Evolutionary conservation across 2,113 vertebrate species (phyloP).

Genomic region (Falco punctatus): DNA sequence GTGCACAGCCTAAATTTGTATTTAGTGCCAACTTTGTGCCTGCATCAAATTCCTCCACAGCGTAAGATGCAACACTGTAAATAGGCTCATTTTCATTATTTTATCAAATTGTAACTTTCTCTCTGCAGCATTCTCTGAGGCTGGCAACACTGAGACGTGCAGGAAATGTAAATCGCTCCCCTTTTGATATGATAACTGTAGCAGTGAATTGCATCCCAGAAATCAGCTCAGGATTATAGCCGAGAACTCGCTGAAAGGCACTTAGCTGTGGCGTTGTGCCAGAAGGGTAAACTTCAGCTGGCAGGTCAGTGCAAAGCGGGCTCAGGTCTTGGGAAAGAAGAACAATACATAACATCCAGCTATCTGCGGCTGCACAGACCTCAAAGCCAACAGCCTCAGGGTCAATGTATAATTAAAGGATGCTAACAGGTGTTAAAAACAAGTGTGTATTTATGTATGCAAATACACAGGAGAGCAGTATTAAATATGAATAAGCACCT

Average conservation of each 20-base stretch:
- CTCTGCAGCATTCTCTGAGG: constrained; percentile 42
- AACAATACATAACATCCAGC: not conserved
- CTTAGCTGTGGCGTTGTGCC: not conserved
- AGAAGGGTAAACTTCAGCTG: constrained; percentile 47
- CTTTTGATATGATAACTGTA: constrained; percentile 62
- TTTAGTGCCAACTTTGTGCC: constrained; percentile 26
- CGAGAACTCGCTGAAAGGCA: constrained; percentile 40
- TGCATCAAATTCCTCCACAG: constrained; percentile 34
- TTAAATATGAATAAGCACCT: constrained; percentile 38
- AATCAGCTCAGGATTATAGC: constrained; percentile 62
- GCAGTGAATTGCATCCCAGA: constrained; percentile 53
- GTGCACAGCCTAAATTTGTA: constrained; percentile 14
- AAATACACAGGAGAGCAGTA: not conserved
- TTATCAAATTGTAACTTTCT: constrained; percentile 59
- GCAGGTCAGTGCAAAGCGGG: not conserved
- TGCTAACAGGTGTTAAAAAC: constrained; percentile 48
- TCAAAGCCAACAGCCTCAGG: constrained; percentile 1
- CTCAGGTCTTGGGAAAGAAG: not conserved
- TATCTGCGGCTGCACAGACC: not conserved
- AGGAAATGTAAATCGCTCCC: constrained; percentile 63
- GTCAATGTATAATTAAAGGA: constrained; percentile 22
- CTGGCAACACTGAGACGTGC: constrained; percentile 37
- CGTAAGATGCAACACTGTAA: constrained; percentile 3
- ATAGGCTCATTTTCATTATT: constrained; percentile 60
- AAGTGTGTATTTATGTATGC: constrained; percentile 9